Percentiles rank a stretch among this genome's conserved stretches.
These are phyloP conservation scores for Vulpes ferrilata DNA, from an alignment of 2,113 vertebrate species.

Conservation along the genomic window DNA sequence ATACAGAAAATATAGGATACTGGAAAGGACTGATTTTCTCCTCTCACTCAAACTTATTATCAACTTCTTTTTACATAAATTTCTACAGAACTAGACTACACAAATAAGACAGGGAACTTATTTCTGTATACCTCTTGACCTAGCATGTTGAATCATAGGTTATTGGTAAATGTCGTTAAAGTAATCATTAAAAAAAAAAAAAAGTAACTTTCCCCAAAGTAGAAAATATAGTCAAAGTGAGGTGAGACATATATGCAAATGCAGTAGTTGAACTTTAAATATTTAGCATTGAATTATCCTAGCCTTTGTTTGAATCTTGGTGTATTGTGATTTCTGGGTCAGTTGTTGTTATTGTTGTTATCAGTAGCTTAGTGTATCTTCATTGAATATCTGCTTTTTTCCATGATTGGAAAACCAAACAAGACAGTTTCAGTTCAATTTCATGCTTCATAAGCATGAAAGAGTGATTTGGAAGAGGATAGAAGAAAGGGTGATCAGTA, in stretches of 20 bases:
- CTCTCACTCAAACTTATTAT: background rate
- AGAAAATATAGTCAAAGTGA: background rate
- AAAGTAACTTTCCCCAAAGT: background rate
- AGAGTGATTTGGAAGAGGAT: background rate
- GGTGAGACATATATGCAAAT: background rate
- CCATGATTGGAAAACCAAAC: background rate
- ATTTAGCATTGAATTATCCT: background rate
- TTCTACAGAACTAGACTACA: background rate
- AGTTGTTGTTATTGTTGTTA: background rate
- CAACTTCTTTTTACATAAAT: background rate
- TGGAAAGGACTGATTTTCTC: accelerated
- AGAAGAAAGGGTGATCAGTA: background rate
- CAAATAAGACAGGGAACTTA: background rate
- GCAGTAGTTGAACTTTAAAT: background rate
- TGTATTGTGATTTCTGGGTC: background rate
- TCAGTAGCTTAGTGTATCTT: background rate
- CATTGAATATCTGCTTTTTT: background rate
- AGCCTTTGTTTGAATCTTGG: background rate
- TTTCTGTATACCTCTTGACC: background rate
- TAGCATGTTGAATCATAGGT: background rate
- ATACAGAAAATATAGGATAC: background rate
- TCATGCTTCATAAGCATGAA: background rate
- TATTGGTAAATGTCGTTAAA: background rate
- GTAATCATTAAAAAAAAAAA: background rate
- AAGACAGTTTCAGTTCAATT: background rate